phyloP scores from a whole-genome alignment of 2,888 invertebrate species.

The Amphiduros pacificus region DNA sequence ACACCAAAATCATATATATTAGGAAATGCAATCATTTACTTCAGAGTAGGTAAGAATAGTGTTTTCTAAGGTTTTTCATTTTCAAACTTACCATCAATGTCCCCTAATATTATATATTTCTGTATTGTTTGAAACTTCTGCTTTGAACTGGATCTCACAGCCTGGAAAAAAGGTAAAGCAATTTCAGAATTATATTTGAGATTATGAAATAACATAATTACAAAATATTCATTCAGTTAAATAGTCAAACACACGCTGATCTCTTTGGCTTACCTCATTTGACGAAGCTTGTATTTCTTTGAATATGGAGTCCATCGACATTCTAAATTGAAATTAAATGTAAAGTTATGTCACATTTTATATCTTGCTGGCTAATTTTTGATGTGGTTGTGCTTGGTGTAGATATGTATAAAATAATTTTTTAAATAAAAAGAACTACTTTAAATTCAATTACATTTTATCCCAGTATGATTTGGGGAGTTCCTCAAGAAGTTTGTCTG shows the following conservation, averaged over 20 bases:
- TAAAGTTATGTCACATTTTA: too few species aligned
- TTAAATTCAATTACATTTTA: conserved; percentile 37
- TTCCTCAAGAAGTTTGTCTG: conserved; percentile 38
- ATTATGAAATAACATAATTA: too few species aligned
- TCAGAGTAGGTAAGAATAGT: too few species aligned
- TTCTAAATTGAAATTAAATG: conserved; percentile 62
- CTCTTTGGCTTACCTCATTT: conserved; percentile 62
- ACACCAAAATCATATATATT: not conserved
- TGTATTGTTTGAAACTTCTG: conserved; percentile 77
- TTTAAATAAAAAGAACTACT: not conserved
- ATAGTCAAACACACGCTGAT: not conserved
- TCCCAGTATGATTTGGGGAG: conserved; percentile 48
- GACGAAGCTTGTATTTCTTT: conserved; percentile 69
- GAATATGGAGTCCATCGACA: conserved; percentile 72
- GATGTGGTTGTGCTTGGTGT: too few species aligned
- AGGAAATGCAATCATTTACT: too few species aligned
- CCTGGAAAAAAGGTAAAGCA: too few species aligned
- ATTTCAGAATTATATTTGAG: too few species aligned
- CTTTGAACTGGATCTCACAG: conserved; percentile 63
- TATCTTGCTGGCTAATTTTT: too few species aligned
- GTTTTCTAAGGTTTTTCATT: too few species aligned
- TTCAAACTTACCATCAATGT: conserved; percentile 61
- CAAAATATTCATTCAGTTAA: too few species aligned
- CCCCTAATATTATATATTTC: conserved; percentile 81
- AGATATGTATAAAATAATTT: too few species aligned